Evolutionary conservation across 2,888 invertebrate species (phyloP).

Genomic region (Acleris laterana): DNA sequence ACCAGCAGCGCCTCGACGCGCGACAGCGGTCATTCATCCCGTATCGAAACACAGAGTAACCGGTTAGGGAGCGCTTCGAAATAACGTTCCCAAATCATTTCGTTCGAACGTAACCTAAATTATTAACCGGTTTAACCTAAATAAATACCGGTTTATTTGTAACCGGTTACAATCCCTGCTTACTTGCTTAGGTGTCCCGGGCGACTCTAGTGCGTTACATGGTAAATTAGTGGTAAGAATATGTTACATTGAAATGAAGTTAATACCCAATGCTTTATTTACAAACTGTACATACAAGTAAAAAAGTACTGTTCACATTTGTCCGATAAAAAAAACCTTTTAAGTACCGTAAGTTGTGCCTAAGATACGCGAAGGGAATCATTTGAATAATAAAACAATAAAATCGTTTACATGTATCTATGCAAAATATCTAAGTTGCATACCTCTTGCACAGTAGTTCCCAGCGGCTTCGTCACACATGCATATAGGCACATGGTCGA

Average conservation of each 20-base stretch:
- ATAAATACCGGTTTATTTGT: too few species aligned
- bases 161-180: too few species aligned
- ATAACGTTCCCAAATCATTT: too few species aligned
- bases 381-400: background rate
- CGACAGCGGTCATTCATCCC: too few species aligned
- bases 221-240: conserved; percentile 66
- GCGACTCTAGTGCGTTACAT: conserved; percentile 86
- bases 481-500: conserved; percentile 86
- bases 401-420: conserved; percentile 41
- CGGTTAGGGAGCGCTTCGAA: too few species aligned
- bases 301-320: conserved; percentile 56
- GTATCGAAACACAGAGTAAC: too few species aligned
- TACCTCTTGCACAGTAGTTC: conserved; percentile 87
- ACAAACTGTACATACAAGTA: conserved; percentile 36
- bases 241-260: conserved; percentile 52
- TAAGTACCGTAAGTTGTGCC: conserved; percentile 12
- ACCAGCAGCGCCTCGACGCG: too few species aligned
- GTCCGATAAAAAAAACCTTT: conserved; percentile 72
- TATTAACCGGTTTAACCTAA: too few species aligned
- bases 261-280: conserved; percentile 34
- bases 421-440: conserved; percentile 62
- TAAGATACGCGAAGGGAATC: background rate
- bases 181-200: conserved; percentile 87
- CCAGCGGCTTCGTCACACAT: conserved; percentile 85
- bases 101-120: too few species aligned